phyloP scores from a whole-genome alignment of 2,888 invertebrate genomes.

The Orthosia gracilis region DNA sequence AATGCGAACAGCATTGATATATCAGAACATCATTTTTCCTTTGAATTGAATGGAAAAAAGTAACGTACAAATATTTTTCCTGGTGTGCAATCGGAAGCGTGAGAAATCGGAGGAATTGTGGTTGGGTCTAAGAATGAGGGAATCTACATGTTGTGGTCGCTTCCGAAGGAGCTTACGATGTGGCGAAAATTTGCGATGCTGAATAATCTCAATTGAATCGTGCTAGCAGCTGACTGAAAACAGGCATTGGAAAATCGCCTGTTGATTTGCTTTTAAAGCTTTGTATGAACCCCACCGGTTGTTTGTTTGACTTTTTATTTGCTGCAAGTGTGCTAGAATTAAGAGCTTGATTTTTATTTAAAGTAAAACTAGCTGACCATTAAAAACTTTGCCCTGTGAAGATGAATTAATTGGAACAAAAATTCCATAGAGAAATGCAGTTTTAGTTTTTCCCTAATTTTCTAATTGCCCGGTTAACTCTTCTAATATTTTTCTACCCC shows the following conservation, averaged over 20 bases:
- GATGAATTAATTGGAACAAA: too few relatives aligned
- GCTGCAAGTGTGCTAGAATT: neutral
- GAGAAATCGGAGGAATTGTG: slow-evolving; percentile 28
- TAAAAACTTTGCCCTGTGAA: too few relatives aligned
- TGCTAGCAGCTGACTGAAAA: neutral
- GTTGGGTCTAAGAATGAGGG: slow-evolving; percentile 23
- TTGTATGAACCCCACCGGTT: too few relatives aligned
- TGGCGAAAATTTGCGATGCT: neutral
- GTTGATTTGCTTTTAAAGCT: neutral
- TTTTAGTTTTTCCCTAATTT: too few relatives aligned
- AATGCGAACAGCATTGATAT: neutral
- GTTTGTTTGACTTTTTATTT: neutral
- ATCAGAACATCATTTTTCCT: neutral
- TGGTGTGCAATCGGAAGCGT: neutral
- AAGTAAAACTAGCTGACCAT: too few relatives aligned
- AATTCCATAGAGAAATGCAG: too few relatives aligned
- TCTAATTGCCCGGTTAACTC: too few relatives aligned
- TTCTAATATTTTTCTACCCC: too few relatives aligned
- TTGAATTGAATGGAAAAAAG: neutral
- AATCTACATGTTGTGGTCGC: slow-evolving; percentile 26
- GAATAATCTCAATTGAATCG: neutral
- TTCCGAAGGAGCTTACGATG: slow-evolving; percentile 15
- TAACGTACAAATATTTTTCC: slow-evolving; percentile 6
- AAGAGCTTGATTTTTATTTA: too few relatives aligned
- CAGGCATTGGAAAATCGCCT: neutral